phyloP scores from a whole-genome alignment of 2,888 invertebrate genomes.

The Epistrophe grossulariae region DNA sequence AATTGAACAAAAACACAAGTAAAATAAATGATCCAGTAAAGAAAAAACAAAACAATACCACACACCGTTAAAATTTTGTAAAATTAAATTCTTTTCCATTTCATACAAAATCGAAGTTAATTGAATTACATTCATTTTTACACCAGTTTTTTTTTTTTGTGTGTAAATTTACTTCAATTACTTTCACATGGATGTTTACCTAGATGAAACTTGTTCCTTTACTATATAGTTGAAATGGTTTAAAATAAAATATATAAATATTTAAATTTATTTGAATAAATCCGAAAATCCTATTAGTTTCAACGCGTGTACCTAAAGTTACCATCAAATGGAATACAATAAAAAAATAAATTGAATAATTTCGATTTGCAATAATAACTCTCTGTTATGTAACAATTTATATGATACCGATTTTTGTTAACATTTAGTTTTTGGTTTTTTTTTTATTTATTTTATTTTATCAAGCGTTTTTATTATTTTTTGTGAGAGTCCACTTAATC shows the following conservation, averaged over 20 bases:
- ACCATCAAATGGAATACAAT: constrained; percentile 16
- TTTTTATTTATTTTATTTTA: constrained; percentile 31
- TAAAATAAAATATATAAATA: constrained; percentile 32
- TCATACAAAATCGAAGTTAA: constrained; percentile 43
- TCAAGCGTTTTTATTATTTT: background rate
- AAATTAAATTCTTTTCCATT: constrained; percentile 17
- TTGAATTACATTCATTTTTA: constrained; percentile 44
- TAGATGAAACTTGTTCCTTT: constrained; percentile 16
- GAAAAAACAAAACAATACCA: background rate
- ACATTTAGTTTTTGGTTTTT: constrained; percentile 2
- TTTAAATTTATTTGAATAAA: constrained; percentile 51
- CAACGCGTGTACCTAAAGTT: background rate
- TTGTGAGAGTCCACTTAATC: constrained; percentile 5
- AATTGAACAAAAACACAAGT: background rate
- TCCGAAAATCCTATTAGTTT: constrained; percentile 26
- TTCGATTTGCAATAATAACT: constrained; percentile 2
- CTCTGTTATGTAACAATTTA: background rate
- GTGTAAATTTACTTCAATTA: background rate
- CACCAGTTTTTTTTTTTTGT: background rate
- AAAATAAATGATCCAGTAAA: background rate
- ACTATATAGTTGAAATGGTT: constrained; percentile 8
- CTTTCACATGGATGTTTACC: background rate
- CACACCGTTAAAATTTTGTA: constrained; percentile 15
- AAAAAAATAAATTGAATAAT: constrained; percentile 35
- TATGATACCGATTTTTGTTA: constrained; percentile 4